phyloP scores from a whole-genome alignment of 2,797 vertebrate species.

The Pseudopleuronectes americanus region DNA sequence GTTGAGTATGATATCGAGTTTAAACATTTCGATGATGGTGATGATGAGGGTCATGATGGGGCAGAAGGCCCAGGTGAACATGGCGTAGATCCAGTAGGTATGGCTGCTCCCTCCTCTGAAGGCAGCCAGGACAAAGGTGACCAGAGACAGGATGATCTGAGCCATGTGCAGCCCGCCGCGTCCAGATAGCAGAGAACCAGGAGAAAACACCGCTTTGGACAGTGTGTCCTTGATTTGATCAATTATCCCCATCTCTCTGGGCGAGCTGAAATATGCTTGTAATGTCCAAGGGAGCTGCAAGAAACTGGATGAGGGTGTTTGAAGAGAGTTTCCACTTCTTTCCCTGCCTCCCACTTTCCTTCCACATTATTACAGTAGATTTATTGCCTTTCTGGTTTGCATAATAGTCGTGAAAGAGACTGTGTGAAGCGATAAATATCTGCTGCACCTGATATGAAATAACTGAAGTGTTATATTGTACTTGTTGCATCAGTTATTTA shows the following conservation, averaged over 20 bases:
- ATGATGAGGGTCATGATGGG: slow-evolving; percentile 82
- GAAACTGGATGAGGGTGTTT: no score
- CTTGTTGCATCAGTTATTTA: neutral
- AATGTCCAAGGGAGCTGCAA: slow-evolving; percentile 7
- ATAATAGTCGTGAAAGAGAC: slow-evolving; percentile 36
- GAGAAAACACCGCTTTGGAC: slow-evolving; percentile 63
- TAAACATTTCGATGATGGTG: slow-evolving; percentile 82
- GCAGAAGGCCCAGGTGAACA: slow-evolving; percentile 89
- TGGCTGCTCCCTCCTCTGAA: slow-evolving; percentile 58
- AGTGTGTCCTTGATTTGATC: slow-evolving; percentile 40
- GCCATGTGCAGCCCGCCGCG: slow-evolving; percentile 70
- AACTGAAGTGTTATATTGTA: neutral
- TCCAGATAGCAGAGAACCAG: slow-evolving; percentile 47
- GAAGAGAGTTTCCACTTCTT: neutral
- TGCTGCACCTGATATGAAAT: slow-evolving; percentile 9
- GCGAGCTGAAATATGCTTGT: neutral
- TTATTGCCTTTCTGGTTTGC: slow-evolving; percentile 50
- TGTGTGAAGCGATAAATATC: slow-evolving; percentile 15
- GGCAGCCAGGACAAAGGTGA: slow-evolving; percentile 65
- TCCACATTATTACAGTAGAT: neutral
- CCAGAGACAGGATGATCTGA: slow-evolving; percentile 65
- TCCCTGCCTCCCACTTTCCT: slow-evolving; percentile 3
- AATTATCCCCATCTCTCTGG: slow-evolving; percentile 56
- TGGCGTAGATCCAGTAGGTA: slow-evolving; percentile 83
- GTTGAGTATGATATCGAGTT: slow-evolving; percentile 65